Evolutionary conservation across 2,888 invertebrate species (phyloP), one percentile per base, ranked within the genome.

Genomic region (Nomada flava): DNA sequence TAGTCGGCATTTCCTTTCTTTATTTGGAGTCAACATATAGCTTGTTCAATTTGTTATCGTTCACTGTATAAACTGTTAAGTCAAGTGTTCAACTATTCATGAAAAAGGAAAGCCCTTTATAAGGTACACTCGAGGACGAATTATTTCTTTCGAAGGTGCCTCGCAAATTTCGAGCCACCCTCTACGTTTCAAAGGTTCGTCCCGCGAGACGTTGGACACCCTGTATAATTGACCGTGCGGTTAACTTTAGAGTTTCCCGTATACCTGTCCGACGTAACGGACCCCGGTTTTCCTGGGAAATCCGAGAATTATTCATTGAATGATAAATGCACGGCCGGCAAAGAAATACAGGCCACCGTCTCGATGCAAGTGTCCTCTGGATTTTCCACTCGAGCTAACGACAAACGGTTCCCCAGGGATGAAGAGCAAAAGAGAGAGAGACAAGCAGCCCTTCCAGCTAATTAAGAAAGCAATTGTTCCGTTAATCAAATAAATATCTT

Each of bases 281-380:
- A 26, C 57, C 63, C 55, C 57, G 18, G 57, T 75, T 72, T 75
- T 64, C 50, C 53, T 57, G 60, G 50, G 67, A 53, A 69, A 57
- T 57, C 67, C 65, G 55, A 62, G 82, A 82, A 84, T 84, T 76
- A 84, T 84, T 84, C 82, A 84, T 82, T 50, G 82, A 76, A 75
- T 79, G 82, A 82, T 72, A 76, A 82, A 82, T 72, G 76, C 62
- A n/a, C 72, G 63, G 53, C 15, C 55, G 76, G 62, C 82, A 82
- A 83, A 78, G 79, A 82, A 82, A 75, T 60, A 68, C 75, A 55
- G 75, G 57, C 67, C 67, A 60, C 44, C 64, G 72, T 75, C 75
- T 78, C 67, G 75, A 80, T 62, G 69, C 73, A 65, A 83, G 69
- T 65, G 71, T 84, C 74, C 75, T 65, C 71, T 53, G 65, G 57